phyloP scores from a whole-genome alignment of 2,113 vertebrate species.

The Melanostigma gelatinosum region DNA sequence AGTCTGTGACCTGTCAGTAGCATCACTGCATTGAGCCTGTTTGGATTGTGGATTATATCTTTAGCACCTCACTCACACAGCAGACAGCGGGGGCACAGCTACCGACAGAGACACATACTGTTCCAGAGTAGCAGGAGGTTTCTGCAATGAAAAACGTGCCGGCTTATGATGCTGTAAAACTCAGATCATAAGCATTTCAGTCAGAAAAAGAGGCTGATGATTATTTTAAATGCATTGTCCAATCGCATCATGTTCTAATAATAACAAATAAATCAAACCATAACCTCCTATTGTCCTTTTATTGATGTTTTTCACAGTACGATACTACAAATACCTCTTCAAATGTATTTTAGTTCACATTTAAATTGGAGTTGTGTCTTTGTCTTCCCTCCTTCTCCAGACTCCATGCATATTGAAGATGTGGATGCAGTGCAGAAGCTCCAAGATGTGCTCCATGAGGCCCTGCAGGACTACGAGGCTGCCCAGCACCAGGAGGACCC shows the following conservation, averaged over 20 bases:
- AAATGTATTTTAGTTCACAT: background rate
- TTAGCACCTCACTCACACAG: slow-evolving; percentile 1
- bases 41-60: slow-evolving; percentile 23
- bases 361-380: background rate
- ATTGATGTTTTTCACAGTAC: background rate
- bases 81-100: slow-evolving; percentile 6
- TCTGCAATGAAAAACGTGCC: background rate
- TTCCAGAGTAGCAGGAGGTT: slow-evolving; percentile 8
- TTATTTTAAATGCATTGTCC: background rate
- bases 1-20: background rate
- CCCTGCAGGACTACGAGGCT: slow-evolving; percentile 97
- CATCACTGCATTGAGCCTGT: background rate
- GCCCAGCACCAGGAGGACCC: slow-evolving; percentile 97
- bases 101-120: slow-evolving; percentile 19
- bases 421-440: slow-evolving; percentile 98
- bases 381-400: slow-evolving; percentile 70
- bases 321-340: background rate
- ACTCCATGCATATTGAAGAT: slow-evolving; percentile 99
- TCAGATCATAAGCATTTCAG: background rate
- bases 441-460: slow-evolving; percentile 98
- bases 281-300: background rate
- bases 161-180: background rate
- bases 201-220: background rate
- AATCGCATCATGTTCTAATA: background rate
- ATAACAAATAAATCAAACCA: background rate